Evolutionary conservation across 2,888 invertebrate species (phyloP), one percentile per base, ranked within the genome.

Genomic region (Drosophila villosipedis): DNA sequence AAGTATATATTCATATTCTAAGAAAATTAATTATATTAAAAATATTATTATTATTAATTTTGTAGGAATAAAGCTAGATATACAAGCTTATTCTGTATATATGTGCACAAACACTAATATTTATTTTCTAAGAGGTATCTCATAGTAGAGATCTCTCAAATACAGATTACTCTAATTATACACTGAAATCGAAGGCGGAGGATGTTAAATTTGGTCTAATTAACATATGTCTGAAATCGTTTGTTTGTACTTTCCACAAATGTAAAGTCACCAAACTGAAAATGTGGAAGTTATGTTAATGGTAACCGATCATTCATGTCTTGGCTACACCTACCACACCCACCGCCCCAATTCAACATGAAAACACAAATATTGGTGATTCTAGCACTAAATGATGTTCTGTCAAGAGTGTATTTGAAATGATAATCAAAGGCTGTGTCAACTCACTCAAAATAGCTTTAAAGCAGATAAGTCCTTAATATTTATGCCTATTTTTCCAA

Each of bases 391-490:
- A 30, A 22, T 35, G 30, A 37, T 7, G 16, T 33, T 16, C n/a
- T 22, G n/a, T 50, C 22, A 7, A 41, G 31, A 22, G 16, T 50
- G 16, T 50, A 9, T 25, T 33, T 41, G 9, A 25, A 43, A 22
- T 28, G 55, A 33, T 43, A 30, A 39, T n/a, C 22, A 28, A 1
- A 28, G 41, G 16, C 12, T 12, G 25, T 37, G 16, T 41, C 54
- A 41, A 5, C 50, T 64, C 58, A 61, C 31, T 59, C 50, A 60
- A 60, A 69, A 62, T 65, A 37, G 35, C 25, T 31, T 47, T 6
- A 62, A 43, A 65, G 60, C 9, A 57, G 57, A 79, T 77, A 82
- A 77, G 77, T 80, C 76, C 76, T 72, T 54, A 84, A 82, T 72
- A 58, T 72, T 31, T 31, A 0, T 31, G 31, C 31, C 9, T 9